Evolutionary conservation across 2,113 vertebrate species (phyloP), one percentile per base, ranked within the genome.

Genomic region (Merops nubicus): DNA sequence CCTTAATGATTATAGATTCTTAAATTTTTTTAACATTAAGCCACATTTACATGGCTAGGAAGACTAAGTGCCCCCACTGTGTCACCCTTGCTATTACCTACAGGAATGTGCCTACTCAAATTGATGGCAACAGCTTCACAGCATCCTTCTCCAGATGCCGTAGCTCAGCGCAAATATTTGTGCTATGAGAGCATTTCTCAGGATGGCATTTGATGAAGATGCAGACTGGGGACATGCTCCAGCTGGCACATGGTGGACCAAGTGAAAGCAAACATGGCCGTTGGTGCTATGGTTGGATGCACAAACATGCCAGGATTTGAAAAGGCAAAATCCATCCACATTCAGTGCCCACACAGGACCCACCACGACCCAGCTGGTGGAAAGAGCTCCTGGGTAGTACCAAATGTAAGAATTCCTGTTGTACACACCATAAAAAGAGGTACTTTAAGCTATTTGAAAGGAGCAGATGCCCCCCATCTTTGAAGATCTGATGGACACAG

Each of bases 271-370:
- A 67, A 72, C 10, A 17, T 0, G 6, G 72, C 15, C 68, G 69
- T 2, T 2, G 3, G 16, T 15, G 17, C 2, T 47, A 14, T 1
- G 1, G 57, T 0, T 56, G 54, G 79, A 75, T n/a, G 43, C n/a
- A 53, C 50, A 74, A 70, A 67, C 0, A 0, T 23, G 23, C 51
- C 0, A 0, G 65, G 54, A 54, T 48, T 57, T 74, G 29, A 74
- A 77, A 87, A 25, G 16, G 20, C 26, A 29, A 47, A 47, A 15
- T 29, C 4, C 38, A 42, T 12, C 31, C 34, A 5, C 0, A 10
- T 13, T 45, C 68, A 38, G 31, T 11, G 36, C 43, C 34, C 59
- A n/a, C 48, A 29, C 2, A 36, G 54, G 42, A 94, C 33, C 33
- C n/a, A 42, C 69, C 42, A 23, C 1, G 16, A 11, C 21, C 54